A percentile compares a stretch with the other conserved stretches of the same genome.
Evolutionary conservation across 1,140 invertebrate species (phyloP).

Genomic region (Caenorhabditis latens): DNA sequence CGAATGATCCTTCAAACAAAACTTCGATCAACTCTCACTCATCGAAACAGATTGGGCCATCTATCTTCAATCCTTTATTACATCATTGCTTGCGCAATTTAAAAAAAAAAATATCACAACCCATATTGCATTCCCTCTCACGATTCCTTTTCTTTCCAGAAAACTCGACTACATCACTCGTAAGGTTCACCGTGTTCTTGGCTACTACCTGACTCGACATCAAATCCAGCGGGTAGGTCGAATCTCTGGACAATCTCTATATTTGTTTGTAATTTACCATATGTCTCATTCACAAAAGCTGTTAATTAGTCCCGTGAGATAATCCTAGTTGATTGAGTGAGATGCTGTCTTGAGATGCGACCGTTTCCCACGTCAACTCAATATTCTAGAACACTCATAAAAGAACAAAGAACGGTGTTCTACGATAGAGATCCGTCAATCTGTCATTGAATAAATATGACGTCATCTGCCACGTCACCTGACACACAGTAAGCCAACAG

Average conservation of each 20-base stretch:
- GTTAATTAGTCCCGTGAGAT: no score
- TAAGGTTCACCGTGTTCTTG: slow-evolving; percentile 32
- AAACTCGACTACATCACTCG: slow-evolving; percentile 45
- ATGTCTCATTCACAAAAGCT: no score
- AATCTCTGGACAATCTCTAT: background rate
- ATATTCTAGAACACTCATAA: slow-evolving; percentile 17
- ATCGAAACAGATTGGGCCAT: no score
- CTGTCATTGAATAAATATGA: slow-evolving; percentile 44
- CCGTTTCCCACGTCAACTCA: background rate
- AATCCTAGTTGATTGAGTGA: no score
- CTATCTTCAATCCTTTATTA: background rate
- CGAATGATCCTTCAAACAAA: background rate
- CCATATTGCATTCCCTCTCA: no score
- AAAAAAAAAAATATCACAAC: background rate
- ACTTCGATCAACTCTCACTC: no score
- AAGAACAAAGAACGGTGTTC: slow-evolving; percentile 26
- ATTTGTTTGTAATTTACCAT: no score
- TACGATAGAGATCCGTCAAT: slow-evolving; percentile 29
- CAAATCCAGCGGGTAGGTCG: slow-evolving; percentile 40
- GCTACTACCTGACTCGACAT: slow-evolving; percentile 33
- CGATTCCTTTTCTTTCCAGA: no score
- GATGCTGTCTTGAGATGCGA: background rate
- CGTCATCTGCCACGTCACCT: slow-evolving; percentile 39
- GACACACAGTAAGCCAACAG: slow-evolving; percentile 41
- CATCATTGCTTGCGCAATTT: background rate